These are phyloP conservation scores for Bursaphelenchus mucronatus DNA, from an alignment of 1,140 invertebrate species.

Conservation along the genomic window DNA sequence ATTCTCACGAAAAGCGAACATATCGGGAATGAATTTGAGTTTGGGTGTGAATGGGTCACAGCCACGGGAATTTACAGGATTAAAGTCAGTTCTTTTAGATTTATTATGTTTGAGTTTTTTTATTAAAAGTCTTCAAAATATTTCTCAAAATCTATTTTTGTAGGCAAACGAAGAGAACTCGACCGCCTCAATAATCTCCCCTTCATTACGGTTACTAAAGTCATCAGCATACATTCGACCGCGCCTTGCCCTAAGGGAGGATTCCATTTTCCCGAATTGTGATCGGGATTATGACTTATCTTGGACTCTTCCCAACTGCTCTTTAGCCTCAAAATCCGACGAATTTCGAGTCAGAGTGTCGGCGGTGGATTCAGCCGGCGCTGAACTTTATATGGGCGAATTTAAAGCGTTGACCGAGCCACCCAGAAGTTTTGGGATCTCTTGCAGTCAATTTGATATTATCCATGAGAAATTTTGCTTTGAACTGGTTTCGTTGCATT, in stretches of 20 bases:
- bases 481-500: slow-evolving; percentile 29
- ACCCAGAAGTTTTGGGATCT: slow-evolving; percentile 23
- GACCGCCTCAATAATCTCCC: too few species aligned
- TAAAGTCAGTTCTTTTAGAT: too few species aligned
- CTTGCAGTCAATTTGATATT: slow-evolving; percentile 31
- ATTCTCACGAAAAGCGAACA: slow-evolving; percentile 11
- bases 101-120: too few species aligned
- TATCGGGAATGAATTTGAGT: neutral
- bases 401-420: slow-evolving; percentile 13
- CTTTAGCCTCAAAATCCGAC: slow-evolving; percentile 3
- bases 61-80: slow-evolving; percentile 17
- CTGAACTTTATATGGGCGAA: slow-evolving; percentile 23
- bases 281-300: slow-evolving; percentile 28
- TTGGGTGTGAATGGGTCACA: slow-evolving; percentile 16
- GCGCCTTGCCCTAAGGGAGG: slow-evolving; percentile 17
- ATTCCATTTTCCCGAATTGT: slow-evolving; percentile 33
- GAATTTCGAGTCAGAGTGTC: slow-evolving; percentile 34
- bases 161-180: too few species aligned
- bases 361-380: slow-evolving; percentile 20
- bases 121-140: too few species aligned
- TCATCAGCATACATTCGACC: neutral
- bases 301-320: slow-evolving; percentile 25
- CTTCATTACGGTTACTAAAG: too few species aligned
- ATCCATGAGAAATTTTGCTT: slow-evolving; percentile 37
- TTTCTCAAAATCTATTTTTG: too few species aligned